Base-by-base conservation (phyloP, 2,888 invertebrate genomes). In the Nowickia ferox region DNA sequence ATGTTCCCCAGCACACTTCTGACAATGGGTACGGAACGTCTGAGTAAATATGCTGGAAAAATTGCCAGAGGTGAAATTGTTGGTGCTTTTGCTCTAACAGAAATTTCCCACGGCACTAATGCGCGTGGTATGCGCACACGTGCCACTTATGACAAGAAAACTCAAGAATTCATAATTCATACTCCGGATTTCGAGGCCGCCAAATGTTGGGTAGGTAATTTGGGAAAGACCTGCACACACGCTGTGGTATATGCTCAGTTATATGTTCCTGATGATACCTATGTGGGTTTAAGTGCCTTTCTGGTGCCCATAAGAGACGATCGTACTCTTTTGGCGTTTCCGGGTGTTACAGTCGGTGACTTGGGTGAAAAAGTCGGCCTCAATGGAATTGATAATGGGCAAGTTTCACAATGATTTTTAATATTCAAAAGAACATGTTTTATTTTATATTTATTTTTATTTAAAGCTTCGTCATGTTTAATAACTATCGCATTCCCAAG, bases 331-430 rank as follows among this genome's bases (percentile, higher is more conserved):
- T 90, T 94, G 74, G 95, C 97, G 0, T 95, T 93, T 90, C 95
- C 97, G 0, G 98, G 98, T 0, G 95, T 99, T 0, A 95, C 94
- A 0, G 96, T 98, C 0, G 98, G 98, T 0, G 98, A 99, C 91
- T 95, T 99, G 93, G 99, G 99, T 0, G 96, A 97, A 92, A 99
- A 99, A 93, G 94, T 97, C 57, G 98, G 97, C 0, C 94, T 98
- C 10, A 97, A 98, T 92, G 98, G 98, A 3, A 93, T 98, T 55
- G 99, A 99, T 92, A 99, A 99, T 93, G 99, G 99, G 96, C 97
- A 87, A 87, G 88, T 85, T 42, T 1, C 0, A 15, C 85, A 19
- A 9, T 0, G 9, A n/a, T 15, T 1, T 40, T 38, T 17, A 17
- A 15, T 42, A 59, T 17, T 9, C 38, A 5, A 30, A 5, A 38